Evolutionary conservation across 2,113 vertebrate genomes (phyloP), one percentile per base, ranked within the genome.

Genomic region (Tragulus kanchil): DNA sequence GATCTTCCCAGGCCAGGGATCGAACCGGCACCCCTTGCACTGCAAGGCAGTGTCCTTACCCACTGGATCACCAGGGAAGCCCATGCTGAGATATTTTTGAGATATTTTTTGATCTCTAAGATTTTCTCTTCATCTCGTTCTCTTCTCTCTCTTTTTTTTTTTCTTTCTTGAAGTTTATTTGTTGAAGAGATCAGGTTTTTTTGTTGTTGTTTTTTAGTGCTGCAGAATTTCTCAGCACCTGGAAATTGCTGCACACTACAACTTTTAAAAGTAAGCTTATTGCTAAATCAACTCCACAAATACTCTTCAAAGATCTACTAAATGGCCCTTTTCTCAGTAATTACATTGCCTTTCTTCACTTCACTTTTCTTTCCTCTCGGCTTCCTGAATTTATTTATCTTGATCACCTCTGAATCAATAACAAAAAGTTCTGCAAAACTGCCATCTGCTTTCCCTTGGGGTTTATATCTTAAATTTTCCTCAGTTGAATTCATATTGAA

Each of bases 401-500:
- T 65, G 94, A 97, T 98, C 97, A 98, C 96, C 96, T 98, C 95
- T 95, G 88, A 97, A 96, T 97, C 94, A 96, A 89, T 96, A 97
- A 96, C 93, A 97, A 87, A 97, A 98, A 95, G 61, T 95, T 96
- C 48, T 95, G 79, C 54, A 96, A 94, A 98, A 98, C 85, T 95
- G 71, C 97, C 97, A 98, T 97, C 96, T 97, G 97, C 93, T 97
- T 96, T 96, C 56, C 87, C 64, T 65, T 92, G 84, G 78, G 69
- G 59, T 97, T 96, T 96, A 96, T 94, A 96, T 96, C 88, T 97
- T 97, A 97, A 97, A 97, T 89, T 97, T 97, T 97, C 85, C 48
- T 96, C 95, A 96, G 95, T 98, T 97, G 97, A 98, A 97, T 94
- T 94, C 88, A 97, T 96, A 97, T 97, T 97, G 95, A 98, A 97